Evolutionary conservation across 2,888 invertebrate species (phyloP).

Genomic region (Eristalis arbustorum): DNA sequence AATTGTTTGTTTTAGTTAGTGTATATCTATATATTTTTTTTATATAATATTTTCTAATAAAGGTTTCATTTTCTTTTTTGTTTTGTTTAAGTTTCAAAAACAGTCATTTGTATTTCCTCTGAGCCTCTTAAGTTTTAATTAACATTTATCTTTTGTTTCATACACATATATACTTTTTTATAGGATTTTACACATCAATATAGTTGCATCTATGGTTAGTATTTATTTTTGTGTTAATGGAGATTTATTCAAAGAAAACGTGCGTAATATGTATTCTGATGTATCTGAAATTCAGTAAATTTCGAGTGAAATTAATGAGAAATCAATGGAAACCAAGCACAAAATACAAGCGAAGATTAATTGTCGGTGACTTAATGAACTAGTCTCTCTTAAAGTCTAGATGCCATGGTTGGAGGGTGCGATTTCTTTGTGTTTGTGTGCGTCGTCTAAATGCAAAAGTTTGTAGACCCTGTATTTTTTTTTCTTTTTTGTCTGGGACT

Average conservation of each 20-base stretch:
- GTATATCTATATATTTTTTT: constrained; percentile 41
- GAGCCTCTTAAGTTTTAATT: constrained; percentile 65
- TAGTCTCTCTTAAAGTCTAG: not conserved
- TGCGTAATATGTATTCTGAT: constrained; percentile 30
- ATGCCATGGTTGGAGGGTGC: not conserved
- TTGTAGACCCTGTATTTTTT: constrained; percentile 51
- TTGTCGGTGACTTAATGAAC: constrained; percentile 24
- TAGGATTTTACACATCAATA: constrained; percentile 35
- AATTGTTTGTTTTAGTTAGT: constrained; percentile 29
- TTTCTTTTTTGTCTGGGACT: not conserved
- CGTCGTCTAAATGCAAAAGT: not conserved
- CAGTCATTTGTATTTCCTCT: constrained; percentile 70
- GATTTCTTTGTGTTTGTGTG: constrained; percentile 1
- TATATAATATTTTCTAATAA: constrained; percentile 49
- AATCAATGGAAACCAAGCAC: not conserved
- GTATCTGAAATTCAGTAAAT: not conserved
- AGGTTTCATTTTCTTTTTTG: not conserved
- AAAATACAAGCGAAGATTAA: constrained; percentile 19
- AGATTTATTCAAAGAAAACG: constrained; percentile 17
- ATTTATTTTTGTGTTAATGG: not conserved
- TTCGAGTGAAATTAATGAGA: not conserved
- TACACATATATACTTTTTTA: not conserved
- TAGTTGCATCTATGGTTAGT: not conserved
- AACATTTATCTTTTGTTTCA: constrained; percentile 23
- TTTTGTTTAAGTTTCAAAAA: constrained; percentile 52